Percentiles rank a stretch among this genome's conserved stretches.
phyloP scores from a whole-genome alignment of 2,888 invertebrate species.

The Parascotia fuliginaria region DNA sequence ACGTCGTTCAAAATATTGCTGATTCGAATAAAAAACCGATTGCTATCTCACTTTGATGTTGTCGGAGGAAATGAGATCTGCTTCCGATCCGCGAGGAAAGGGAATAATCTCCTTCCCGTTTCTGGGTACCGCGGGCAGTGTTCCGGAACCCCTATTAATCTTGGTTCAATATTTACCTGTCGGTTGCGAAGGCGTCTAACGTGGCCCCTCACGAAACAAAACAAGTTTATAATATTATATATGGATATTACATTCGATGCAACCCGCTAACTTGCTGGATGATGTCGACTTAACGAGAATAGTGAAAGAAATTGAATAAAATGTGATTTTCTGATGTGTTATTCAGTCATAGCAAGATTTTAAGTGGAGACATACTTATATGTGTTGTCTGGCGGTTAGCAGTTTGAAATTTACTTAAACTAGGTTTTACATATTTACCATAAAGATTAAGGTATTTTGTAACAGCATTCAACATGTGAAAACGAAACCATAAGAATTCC shows the following conservation, averaged over 20 bases:
- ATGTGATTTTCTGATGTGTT: slow-evolving; percentile 6
- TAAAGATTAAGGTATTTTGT: too few species aligned
- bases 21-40: slow-evolving; percentile 83
- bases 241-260: slow-evolving; percentile 29
- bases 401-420: too few species aligned
- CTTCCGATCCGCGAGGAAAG: slow-evolving; percentile 81
- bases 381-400: too few species aligned
- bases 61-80: slow-evolving; percentile 84
- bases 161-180: slow-evolving; percentile 66
- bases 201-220: slow-evolving; percentile 33
- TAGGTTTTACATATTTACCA: too few species aligned
- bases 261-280: slow-evolving; percentile 6
- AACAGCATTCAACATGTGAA: too few species aligned
- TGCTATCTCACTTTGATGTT: slow-evolving; percentile 85
- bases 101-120: slow-evolving; percentile 78
- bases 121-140: slow-evolving; percentile 68
- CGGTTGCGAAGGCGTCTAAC: slow-evolving; percentile 33
- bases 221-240: slow-evolving; percentile 34
- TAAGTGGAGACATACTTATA: neutral
- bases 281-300: slow-evolving; percentile 7
- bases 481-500: too few species aligned
- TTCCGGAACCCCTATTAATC: slow-evolving; percentile 62
- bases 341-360: neutral
- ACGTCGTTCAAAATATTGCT: slow-evolving; percentile 79
- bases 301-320: slow-evolving; percentile 12